Percentiles rank a stretch among this genome's conserved stretches.
Evolutionary conservation across 2,888 invertebrate species (phyloP).

Genomic region (Eristalinus aeneus): DNA sequence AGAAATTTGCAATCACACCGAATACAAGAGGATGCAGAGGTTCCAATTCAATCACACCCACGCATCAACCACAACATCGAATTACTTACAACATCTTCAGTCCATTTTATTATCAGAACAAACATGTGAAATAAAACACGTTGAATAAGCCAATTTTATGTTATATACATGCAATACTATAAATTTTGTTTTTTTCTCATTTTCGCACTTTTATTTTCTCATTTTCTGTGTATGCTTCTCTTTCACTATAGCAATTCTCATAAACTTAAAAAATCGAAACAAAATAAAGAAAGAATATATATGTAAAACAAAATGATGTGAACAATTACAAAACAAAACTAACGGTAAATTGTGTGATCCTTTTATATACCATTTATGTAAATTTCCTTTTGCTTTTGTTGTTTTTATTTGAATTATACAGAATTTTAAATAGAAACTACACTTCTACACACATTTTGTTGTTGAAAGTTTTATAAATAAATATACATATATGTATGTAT

Average conservation of each 20-base stretch:
- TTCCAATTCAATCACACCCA: background rate
- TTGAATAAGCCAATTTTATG: constrained; percentile 56
- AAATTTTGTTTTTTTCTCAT: constrained; percentile 61
- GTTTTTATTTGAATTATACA: constrained; percentile 65
- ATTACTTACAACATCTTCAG: background rate
- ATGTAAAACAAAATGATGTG: constrained; percentile 37
- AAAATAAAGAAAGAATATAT: constrained; percentile 51
- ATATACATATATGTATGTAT: constrained; percentile 63
- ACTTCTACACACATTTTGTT: constrained; percentile 54
- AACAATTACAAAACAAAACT: constrained; percentile 31
- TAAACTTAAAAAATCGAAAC: constrained; percentile 18
- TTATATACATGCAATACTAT: constrained; percentile 70
- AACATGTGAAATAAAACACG: constrained; percentile 53
- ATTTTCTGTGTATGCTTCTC: constrained; percentile 23
- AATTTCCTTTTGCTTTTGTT: constrained; percentile 13
- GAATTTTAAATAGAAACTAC: constrained; percentile 69
- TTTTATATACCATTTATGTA: too few relatives aligned
- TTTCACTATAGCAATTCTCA: constrained; percentile 57
- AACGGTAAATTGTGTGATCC: constrained; percentile 65
- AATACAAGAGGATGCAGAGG: background rate
- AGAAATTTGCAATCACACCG: background rate
- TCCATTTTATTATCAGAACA: background rate
- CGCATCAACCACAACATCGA: background rate
- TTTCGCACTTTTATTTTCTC: constrained; percentile 57
- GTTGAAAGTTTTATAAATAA: constrained; percentile 65